Conservation (phyloP, 2,888 invertebrate genomes). For the Drosophila austrosaltans region DNA sequence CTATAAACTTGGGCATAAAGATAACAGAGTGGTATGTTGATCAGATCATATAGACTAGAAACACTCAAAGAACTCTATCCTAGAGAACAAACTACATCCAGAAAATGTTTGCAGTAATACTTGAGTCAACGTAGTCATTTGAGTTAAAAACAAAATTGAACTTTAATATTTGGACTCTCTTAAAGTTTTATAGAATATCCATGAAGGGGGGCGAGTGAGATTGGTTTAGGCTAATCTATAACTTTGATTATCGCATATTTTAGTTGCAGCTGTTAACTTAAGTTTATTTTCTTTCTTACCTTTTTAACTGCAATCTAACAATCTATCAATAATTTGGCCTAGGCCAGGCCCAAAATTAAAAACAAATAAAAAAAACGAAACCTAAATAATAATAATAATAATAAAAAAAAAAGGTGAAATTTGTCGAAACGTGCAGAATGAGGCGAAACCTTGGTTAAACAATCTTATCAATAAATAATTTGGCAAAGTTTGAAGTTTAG, state of each 20-base stretch:
- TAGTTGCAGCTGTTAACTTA: neutral
- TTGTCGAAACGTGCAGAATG: neutral
- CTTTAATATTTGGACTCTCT: constrained; percentile 18
- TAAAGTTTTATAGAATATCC: constrained; percentile 2
- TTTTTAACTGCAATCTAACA: neutral
- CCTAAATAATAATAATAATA: neutral
- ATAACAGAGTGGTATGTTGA: too few relatives aligned
- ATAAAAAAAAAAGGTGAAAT: constrained; percentile 7
- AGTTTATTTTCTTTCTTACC: neutral
- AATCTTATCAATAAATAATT: constrained; percentile 61
- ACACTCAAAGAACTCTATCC: neutral
- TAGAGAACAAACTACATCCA: neutral
- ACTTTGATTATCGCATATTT: neutral
- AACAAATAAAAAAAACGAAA: constrained; percentile 8
- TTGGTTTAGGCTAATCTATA: neutral
- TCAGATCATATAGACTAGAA: too few relatives aligned
- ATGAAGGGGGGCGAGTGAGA: neutral
- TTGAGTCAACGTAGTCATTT: neutral
- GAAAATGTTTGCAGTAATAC: too few relatives aligned
- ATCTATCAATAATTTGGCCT: constrained; percentile 5
- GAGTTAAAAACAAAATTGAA: neutral
- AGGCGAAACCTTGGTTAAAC: constrained; percentile 20
- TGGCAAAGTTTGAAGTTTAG: constrained; percentile 61
- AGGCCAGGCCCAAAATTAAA: constrained; percentile 9
- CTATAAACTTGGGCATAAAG: too few relatives aligned